phyloP scores from a whole-genome alignment of 2,113 vertebrate species.

The Dasyprocta punctata region DNA sequence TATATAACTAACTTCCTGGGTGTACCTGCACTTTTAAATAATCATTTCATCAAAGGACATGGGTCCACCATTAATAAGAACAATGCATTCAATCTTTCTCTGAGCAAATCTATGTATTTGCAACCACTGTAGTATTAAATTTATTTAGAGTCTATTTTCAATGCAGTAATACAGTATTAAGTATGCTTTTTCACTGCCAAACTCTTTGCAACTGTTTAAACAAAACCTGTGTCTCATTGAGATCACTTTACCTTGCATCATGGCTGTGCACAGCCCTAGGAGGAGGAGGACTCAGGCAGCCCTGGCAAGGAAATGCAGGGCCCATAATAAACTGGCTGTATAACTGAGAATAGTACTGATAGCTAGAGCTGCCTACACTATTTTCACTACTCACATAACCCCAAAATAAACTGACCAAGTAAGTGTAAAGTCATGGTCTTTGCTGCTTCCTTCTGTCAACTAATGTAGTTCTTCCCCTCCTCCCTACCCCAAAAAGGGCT shows the following conservation, averaged over 20 bases:
- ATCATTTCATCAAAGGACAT: slow-evolving; percentile 11
- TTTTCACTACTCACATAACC: neutral
- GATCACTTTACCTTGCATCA: neutral
- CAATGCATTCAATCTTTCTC: neutral
- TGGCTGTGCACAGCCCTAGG: neutral
- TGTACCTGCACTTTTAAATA: neutral
- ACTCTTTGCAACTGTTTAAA: neutral
- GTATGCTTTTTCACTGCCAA: slow-evolving; percentile 32
- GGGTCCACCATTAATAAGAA: neutral
- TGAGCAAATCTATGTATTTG: slow-evolving; percentile 18
- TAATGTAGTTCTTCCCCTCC: neutral
- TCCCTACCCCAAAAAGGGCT: neutral
- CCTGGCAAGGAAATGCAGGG: neutral
- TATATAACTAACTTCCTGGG: neutral
- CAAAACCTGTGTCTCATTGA: neutral
- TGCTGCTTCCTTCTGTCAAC: neutral
- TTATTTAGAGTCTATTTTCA: slow-evolving; percentile 48
- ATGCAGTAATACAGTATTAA: neutral
- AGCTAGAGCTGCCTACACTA: neutral
- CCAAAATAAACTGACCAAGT: slow-evolving; percentile 31
- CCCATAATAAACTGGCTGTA: neutral
- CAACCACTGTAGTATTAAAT: neutral
- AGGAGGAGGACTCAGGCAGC: neutral
- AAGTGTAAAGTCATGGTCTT: neutral
- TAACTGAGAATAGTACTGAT: neutral